Evolutionary conservation across 2,797 vertebrate species (phyloP).

Genomic region (Lutjanus campechanus): DNA sequence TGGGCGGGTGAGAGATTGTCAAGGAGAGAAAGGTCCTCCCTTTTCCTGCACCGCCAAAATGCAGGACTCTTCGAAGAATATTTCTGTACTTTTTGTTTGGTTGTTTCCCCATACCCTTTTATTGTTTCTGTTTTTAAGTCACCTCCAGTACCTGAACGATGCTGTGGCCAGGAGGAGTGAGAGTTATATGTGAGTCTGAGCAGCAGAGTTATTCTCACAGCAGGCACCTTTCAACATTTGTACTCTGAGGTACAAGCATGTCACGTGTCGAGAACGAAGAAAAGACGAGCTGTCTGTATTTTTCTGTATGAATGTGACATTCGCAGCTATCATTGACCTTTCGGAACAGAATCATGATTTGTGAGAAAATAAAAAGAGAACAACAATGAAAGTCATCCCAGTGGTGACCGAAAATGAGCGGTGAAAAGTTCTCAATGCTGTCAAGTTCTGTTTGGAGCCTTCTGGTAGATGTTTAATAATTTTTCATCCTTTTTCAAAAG

Average conservation of each 20-base stretch:
- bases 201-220: constrained; percentile 26
- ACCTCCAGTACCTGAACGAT: constrained; percentile 55
- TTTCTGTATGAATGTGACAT: constrained; percentile 71
- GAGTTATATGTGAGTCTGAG: constrained; percentile 11
- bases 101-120: constrained; percentile 58
- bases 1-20: constrained; percentile 34
- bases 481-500: constrained; percentile 72
- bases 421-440: constrained; percentile 52
- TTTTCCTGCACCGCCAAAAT: constrained; percentile 66
- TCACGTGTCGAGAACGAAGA: constrained; percentile 40
- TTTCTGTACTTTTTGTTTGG: constrained; percentile 56
- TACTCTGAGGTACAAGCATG: constrained; percentile 53
- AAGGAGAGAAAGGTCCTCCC: constrained; percentile 71
- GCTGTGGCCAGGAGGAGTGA: constrained; percentile 23
- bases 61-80: constrained; percentile 64
- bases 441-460: constrained; percentile 61
- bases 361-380: constrained; percentile 29
- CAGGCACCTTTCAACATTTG: constrained; percentile 59
- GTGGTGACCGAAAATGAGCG: constrained; percentile 32
- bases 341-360: constrained; percentile 39
- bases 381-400: constrained; percentile 15
- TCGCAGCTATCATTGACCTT: constrained; percentile 57
- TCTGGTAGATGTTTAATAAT: constrained; percentile 66
- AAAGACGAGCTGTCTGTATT: constrained; percentile 58
- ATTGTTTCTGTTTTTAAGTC: constrained; percentile 72